Percentiles rank a stretch among this genome's conserved stretches.
These are phyloP conservation scores for Anthopleura xanthogrammica DNA, from an alignment of 92 coral and sea anemone genomes.

Conservation along the genomic window DNA sequence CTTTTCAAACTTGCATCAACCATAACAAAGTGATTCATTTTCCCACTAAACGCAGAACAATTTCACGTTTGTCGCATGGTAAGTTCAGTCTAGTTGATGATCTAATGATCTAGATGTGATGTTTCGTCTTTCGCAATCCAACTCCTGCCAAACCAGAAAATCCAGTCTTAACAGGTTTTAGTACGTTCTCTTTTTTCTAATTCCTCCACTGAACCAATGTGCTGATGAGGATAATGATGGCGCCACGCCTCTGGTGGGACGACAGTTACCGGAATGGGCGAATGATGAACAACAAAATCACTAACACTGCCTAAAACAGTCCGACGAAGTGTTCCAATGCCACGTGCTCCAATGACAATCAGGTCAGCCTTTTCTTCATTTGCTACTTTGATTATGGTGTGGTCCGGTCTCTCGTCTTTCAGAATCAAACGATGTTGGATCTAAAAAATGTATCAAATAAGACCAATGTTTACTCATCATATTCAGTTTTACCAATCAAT, in stretches of 20 bases:
- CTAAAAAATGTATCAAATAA: conserved; percentile 9
- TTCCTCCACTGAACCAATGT: background rate
- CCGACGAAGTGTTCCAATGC: conserved; percentile 40
- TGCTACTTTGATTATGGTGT: conserved; percentile 31
- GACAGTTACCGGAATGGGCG: conserved; percentile 44
- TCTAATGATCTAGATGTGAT: no score
- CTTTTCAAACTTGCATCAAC: no score
- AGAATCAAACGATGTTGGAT: conserved; percentile 18
- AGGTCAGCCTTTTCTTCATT: conserved; percentile 22
- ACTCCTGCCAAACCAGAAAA: background rate
- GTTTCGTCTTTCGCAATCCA: no score
- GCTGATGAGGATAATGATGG: conserved; percentile 31
- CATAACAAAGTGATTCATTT: no score
- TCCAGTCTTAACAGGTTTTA: background rate
- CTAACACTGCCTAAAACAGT: conserved; percentile 50
- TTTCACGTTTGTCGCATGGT: no score
- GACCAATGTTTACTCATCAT: background rate
- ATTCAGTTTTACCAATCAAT: no score
- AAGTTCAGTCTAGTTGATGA: no score
- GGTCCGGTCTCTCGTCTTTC: conserved; percentile 41
- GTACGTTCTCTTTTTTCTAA: background rate
- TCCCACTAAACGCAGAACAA: no score
- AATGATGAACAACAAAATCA: conserved; percentile 44
- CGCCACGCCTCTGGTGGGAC: conserved; percentile 40
- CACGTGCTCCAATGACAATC: conserved; percentile 47